These are phyloP conservation scores for Styela clava DNA, from an alignment of 23 tunicate genomes.

Conservation along the genomic window DNA sequence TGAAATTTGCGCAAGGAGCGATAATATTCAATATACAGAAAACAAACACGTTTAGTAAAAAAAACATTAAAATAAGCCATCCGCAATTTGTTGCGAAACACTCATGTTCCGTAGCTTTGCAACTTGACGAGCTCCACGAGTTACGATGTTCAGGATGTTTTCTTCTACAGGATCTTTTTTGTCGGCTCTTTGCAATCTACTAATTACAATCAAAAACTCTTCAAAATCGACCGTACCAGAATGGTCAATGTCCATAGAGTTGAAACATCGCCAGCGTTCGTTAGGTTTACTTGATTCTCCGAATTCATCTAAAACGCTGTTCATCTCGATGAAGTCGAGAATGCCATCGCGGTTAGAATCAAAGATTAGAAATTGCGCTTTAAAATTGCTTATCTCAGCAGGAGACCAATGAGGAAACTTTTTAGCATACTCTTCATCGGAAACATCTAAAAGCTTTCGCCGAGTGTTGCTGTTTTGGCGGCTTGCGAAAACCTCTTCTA, in stretches of 20 bases:
- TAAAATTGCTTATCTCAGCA: constrained; percentile 69
- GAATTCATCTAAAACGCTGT: constrained; percentile 59
- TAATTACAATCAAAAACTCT: constrained; percentile 64
- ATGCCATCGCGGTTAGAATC: constrained; percentile 85
- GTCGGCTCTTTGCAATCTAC: constrained; percentile 36
- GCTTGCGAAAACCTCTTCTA: constrained; percentile 61
- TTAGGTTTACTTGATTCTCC: constrained; percentile 73
- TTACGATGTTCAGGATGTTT: constrained; percentile 50
- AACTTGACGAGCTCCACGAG: constrained; percentile 62
- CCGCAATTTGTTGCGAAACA: constrained; percentile 63
- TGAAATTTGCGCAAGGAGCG: no score
- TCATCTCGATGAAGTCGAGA: constrained; percentile 83
- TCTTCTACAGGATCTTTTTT: constrained; percentile 26
- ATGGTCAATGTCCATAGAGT: constrained; percentile 53
- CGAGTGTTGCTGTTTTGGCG: constrained; percentile 39
- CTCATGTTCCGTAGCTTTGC: constrained; percentile 69
- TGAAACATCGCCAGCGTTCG: constrained; percentile 53
- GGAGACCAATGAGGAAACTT: constrained; percentile 78
- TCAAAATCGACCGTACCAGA: constrained; percentile 78
- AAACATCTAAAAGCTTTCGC: constrained; percentile 47
- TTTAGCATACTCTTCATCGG: constrained; percentile 68
- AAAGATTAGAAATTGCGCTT: constrained; percentile 73
- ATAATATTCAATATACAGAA: no score
- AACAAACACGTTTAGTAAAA: no score
- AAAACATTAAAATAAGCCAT: constrained; percentile 85